These are phyloP conservation scores for Jacana jacana DNA, from an alignment of 2,113 vertebrate genomes.

Conservation along the genomic window DNA sequence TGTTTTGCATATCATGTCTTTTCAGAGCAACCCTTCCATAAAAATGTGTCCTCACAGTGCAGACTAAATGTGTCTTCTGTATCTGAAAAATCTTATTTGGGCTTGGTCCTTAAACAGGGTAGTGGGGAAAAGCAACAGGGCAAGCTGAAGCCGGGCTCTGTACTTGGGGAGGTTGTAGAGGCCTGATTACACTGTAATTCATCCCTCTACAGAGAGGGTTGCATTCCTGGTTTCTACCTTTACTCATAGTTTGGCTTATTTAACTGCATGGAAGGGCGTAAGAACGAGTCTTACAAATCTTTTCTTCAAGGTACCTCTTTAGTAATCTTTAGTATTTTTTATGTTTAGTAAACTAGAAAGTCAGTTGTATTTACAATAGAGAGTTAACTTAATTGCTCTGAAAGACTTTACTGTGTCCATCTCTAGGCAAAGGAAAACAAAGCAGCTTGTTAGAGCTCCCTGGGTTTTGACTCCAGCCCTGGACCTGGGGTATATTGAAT, in stretches of 20 bases:
- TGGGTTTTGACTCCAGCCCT: neutral
- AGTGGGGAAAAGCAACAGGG: neutral
- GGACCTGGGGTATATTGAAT: neutral
- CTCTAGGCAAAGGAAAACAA: neutral
- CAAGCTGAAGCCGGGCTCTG: neutral
- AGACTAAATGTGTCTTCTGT: neutral
- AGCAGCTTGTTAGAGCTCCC: neutral
- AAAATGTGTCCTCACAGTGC: neutral
- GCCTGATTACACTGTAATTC: neutral
- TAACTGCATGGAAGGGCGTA: neutral
- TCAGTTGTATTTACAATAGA: neutral
- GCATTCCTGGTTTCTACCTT: neutral
- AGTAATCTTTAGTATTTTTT: neutral
- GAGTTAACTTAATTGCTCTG: neutral
- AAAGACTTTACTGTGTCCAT: neutral
- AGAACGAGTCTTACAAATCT: neutral
- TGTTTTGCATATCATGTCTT: neutral
- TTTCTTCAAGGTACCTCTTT: neutral
- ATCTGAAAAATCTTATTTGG: neutral
- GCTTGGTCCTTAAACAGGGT: neutral
- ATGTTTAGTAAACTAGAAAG: neutral
- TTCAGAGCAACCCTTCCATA: neutral
- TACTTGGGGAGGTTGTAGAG: neutral
- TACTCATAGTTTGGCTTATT: neutral
- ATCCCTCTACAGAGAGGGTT: neutral